Conservation (phyloP, 2,797 vertebrate species). For the Acanthornis magna region DNA sequence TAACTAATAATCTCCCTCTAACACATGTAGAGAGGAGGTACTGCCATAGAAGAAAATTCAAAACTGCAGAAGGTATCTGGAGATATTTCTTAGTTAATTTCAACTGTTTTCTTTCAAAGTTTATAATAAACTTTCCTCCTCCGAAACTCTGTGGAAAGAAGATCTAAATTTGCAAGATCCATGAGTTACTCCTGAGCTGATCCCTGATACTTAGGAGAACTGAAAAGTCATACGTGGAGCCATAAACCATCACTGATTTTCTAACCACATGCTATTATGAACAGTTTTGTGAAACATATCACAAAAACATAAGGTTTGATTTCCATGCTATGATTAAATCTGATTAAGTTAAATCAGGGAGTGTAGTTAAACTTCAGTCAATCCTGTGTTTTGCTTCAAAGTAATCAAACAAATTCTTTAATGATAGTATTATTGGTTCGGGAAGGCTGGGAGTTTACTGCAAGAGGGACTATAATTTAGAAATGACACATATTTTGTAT, state of each 20-base stretch:
- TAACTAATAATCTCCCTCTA: background rate
- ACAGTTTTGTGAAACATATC: background rate
- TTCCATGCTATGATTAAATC: background rate
- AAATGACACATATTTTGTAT: background rate
- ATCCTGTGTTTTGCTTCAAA: background rate
- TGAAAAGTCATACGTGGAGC: background rate
- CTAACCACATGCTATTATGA: background rate
- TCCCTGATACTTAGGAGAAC: background rate
- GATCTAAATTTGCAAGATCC: background rate
- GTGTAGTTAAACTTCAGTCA: background rate
- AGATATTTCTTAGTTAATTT: background rate
- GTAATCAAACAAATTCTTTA: background rate
- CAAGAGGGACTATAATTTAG: background rate
- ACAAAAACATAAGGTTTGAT: background rate
- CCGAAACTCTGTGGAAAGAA: background rate
- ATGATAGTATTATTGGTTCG: background rate
- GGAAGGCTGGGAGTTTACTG: background rate
- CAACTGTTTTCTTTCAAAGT: background rate
- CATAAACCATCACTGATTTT: background rate
- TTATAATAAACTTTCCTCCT: background rate
- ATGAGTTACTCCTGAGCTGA: background rate
- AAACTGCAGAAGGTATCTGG: background rate
- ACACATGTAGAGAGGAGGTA: background rate
- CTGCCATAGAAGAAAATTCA: background rate
- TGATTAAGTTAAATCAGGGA: background rate